Evolutionary conservation across 1,140 invertebrate genomes (phyloP).

Genomic region (Aphelenchoides avenae): DNA sequence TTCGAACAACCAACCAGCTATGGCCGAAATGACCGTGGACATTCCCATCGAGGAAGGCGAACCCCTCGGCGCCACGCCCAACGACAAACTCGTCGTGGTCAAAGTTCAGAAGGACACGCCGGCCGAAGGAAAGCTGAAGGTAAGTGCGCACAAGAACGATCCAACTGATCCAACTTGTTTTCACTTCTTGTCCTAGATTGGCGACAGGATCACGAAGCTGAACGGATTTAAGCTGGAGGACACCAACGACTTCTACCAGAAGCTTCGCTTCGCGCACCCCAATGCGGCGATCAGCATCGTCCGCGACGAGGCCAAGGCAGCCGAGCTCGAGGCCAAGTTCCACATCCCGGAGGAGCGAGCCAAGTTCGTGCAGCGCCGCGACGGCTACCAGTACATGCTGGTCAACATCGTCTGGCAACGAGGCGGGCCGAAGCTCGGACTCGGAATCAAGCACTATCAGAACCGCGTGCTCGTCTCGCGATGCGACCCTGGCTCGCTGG

Average conservation of each 20-base stretch:
- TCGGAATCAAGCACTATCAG: conserved; percentile 50
- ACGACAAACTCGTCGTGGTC: conserved; percentile 45
- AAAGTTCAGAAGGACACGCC: conserved; percentile 41
- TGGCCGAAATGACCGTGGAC: too few relatives aligned
- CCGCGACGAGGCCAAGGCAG: conserved; percentile 15
- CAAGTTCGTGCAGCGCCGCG: conserved; percentile 46
- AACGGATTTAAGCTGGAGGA: conserved; percentile 37
- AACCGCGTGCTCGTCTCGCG: conserved; percentile 41
- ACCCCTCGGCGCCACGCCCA: conserved; percentile 49
- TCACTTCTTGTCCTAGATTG: conserved; percentile 45
- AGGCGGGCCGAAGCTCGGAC: conserved; percentile 46
- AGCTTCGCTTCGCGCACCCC: conserved; percentile 43
- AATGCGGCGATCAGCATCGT: conserved; percentile 22
- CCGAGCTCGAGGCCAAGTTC: neutral
- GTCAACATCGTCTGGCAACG: conserved; percentile 44
- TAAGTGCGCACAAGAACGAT: conserved; percentile 18
- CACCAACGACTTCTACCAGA: conserved; percentile 43
- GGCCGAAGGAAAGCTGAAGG: conserved; percentile 51
- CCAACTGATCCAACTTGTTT: conserved; percentile 1
- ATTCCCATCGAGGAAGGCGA: too few relatives aligned
- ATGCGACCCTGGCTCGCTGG: conserved; percentile 32
- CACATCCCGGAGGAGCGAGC: conserved; percentile 48
- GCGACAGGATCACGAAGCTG: conserved; percentile 40
- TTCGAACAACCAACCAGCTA: too few relatives aligned
- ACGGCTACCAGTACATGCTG: too few relatives aligned